These are phyloP conservation scores for Lynx canadensis DNA, from an alignment of 2,113 vertebrate species.

Conservation along the genomic window DNA sequence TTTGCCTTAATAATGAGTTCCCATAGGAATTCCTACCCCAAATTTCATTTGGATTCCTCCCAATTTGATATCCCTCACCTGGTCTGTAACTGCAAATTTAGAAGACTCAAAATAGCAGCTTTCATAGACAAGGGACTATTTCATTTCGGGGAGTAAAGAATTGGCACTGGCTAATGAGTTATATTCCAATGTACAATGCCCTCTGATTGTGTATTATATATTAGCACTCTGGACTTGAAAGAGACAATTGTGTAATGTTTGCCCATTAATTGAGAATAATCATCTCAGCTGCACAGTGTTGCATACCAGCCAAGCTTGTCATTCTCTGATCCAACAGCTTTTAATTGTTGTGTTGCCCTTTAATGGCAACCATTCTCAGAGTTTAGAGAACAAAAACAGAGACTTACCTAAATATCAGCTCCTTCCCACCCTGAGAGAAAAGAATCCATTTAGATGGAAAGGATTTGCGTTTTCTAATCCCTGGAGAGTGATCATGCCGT, in stretches of 20 bases:
- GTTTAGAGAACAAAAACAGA: constrained; percentile 43
- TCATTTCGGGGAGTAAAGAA: constrained; percentile 40
- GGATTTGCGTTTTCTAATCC: constrained; percentile 50
- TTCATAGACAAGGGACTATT: constrained; percentile 20
- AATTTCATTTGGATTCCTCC: constrained; percentile 27
- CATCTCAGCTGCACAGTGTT: constrained; percentile 60
- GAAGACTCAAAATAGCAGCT: constrained; percentile 50
- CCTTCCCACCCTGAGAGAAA: constrained; percentile 28
- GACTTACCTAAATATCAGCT: constrained; percentile 22
- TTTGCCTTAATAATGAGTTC: constrained; percentile 41
- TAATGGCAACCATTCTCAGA: constrained; percentile 51
- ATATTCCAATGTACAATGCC: constrained; percentile 15
- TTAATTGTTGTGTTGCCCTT: constrained; percentile 60
- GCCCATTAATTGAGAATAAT: constrained; percentile 73
- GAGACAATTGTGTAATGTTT: constrained; percentile 70
- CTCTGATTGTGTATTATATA: constrained; percentile 67
- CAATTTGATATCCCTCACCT: constrained; percentile 55
- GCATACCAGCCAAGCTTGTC: constrained; percentile 67
- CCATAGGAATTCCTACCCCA: not conserved
- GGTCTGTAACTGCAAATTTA: constrained; percentile 38
- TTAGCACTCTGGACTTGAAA: constrained; percentile 56
- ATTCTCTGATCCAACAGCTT: constrained; percentile 60
- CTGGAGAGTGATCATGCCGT: constrained; percentile 49
- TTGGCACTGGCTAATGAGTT: constrained; percentile 58
- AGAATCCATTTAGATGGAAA: constrained; percentile 41